Conservation (phyloP, 2,888 invertebrate genomes). For the Drosophila affinis region DNA sequence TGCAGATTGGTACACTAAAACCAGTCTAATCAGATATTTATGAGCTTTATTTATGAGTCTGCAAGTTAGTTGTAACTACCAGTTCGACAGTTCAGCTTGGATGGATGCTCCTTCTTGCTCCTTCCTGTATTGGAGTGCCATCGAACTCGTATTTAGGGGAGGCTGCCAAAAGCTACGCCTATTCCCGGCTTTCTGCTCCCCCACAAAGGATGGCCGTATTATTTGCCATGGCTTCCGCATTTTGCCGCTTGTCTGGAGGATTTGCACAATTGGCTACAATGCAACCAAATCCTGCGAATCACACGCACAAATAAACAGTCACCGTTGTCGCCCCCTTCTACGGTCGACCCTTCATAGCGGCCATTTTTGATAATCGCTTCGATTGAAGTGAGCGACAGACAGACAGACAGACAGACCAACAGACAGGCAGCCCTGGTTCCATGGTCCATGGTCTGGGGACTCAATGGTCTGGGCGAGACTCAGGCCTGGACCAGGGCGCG, state of each 20-base stretch:
- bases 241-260: not conserved
- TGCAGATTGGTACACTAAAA: too few relatives aligned
- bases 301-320: conserved; percentile 35
- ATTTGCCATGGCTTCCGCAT: conserved; percentile 63
- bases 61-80: not conserved
- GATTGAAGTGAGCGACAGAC: conserved; percentile 8
- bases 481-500: conserved; percentile 1
- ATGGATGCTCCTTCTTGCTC: too few relatives aligned
- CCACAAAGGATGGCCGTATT: conserved; percentile 41
- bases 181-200: not conserved
- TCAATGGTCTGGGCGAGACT: too few relatives aligned
- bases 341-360: conserved; percentile 40
- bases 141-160: not conserved
- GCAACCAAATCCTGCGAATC: conserved; percentile 39
- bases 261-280: conserved; percentile 43
- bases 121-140: not conserved
- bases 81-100: not conserved
- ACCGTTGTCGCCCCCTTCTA: conserved; percentile 29
- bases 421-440: too few relatives aligned
- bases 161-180: not conserved
- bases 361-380: conserved; percentile 53
- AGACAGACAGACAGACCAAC: not conserved
- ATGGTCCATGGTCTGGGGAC: not conserved
- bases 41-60: not conserved
- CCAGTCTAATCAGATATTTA: too few relatives aligned